Percentiles rank a stretch among this genome's conserved stretches.
phyloP scores from a whole-genome alignment of 2,888 invertebrate genomes.

The Sinopyrophorus schimmeli region DNA sequence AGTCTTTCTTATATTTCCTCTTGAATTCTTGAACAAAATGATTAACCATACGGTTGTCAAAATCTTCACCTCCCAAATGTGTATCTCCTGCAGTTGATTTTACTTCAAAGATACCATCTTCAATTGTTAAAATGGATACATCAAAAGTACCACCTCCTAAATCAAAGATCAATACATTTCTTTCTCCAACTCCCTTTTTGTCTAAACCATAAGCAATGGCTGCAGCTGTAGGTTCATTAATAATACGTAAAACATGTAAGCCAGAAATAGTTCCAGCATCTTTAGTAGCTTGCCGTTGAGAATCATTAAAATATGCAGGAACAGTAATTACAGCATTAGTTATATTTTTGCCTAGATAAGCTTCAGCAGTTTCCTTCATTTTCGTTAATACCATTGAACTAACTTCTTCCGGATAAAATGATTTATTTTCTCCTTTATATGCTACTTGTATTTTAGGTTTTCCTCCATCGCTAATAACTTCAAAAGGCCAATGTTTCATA shows the following conservation, averaged over 20 bases:
- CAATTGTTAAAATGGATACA: constrained; percentile 92
- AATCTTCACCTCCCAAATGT: constrained; percentile 92
- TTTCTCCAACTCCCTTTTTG: constrained; percentile 79
- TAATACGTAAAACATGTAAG: constrained; percentile 86
- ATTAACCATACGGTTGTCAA: constrained; percentile 88
- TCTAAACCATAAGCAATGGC: constrained; percentile 91
- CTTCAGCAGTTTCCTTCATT: constrained; percentile 92
- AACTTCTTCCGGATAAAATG: constrained; percentile 89
- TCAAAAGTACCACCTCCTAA: constrained; percentile 92
- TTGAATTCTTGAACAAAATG: constrained; percentile 91
- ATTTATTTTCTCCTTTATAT: constrained; percentile 87
- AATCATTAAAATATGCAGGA: constrained; percentile 90
- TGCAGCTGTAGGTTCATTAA: constrained; percentile 90
- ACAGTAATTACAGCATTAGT: constrained; percentile 89
- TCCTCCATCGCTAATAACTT: constrained; percentile 76
- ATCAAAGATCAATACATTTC: constrained; percentile 81
- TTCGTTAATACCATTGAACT: constrained; percentile 91
- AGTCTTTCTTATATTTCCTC: constrained; percentile 90
- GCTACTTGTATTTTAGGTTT: constrained; percentile 82
- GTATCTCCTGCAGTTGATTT: constrained; percentile 96
- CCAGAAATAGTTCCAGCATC: constrained; percentile 91
- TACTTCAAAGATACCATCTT: constrained; percentile 92
- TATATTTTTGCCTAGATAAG: constrained; percentile 81
- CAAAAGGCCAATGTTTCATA: constrained; percentile 94
- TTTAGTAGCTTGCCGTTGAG: constrained; percentile 90